Conservation (phyloP, 1,140 invertebrate genomes). For the Brachionus asplanchnoidis region DNA sequence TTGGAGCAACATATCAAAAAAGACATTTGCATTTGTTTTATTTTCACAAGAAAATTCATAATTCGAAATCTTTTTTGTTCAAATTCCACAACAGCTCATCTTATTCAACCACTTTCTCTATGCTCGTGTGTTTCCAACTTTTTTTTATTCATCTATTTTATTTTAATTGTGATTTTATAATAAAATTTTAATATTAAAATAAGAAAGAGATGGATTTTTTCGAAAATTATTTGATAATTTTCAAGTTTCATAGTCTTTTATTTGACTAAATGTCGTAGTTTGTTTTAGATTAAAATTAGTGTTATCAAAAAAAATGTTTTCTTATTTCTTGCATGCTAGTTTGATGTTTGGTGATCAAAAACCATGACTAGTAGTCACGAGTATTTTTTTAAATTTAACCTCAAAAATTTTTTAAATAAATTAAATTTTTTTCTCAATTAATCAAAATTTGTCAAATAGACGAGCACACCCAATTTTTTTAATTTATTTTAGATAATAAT, state of each 20-base stretch:
- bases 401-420: too few relatives aligned
- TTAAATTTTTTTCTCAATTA: too few relatives aligned
- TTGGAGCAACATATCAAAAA: not conserved
- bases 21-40: not conserved
- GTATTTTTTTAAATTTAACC: too few relatives aligned
- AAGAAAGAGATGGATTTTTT: not conserved
- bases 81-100: conserved; percentile 23
- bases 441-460: not conserved
- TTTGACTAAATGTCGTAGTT: not conserved
- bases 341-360: too few relatives aligned
- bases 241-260: not conserved
- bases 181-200: conserved; percentile 16
- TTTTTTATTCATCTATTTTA: not conserved
- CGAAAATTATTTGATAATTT: not conserved
- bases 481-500: not conserved
- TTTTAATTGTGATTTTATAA: conserved; percentile 4
- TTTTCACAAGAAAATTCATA: conserved; percentile 5
- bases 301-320: too few relatives aligned
- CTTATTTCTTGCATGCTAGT: too few relatives aligned
- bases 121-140: not conserved
- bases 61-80: not conserved
- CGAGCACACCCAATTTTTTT: not conserved
- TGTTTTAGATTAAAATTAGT: not conserved
- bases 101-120: not conserved
- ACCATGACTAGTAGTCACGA: too few relatives aligned